Percentiles rank a stretch among this genome's conserved stretches.
Evolutionary conservation across 2,797 vertebrate species (phyloP).

Genomic region (Lacerta viridis): DNA sequence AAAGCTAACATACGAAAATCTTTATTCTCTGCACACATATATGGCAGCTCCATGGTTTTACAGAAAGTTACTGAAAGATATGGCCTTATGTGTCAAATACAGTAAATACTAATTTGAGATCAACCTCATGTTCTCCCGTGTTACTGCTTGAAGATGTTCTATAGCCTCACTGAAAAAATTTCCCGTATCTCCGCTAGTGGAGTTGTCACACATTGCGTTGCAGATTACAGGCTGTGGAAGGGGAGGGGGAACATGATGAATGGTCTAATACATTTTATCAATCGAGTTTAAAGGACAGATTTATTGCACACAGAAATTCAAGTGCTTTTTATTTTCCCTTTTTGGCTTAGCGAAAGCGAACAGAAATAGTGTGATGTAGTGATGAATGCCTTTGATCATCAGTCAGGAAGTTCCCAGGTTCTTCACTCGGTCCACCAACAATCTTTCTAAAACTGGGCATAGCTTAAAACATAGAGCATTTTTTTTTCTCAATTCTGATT

Average conservation of each 20-base stretch:
- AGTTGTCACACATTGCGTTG: neutral
- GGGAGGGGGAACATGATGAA: neutral
- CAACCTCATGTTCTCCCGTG: fast-evolving
- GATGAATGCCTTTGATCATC: neutral
- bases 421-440: too few species aligned
- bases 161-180: constrained; percentile 61
- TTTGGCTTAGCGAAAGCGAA: too few species aligned
- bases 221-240: constrained; percentile 20
- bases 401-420: neutral
- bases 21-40: constrained; percentile 36
- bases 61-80: neutral
- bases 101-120: constrained; percentile 50
- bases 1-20: neutral
- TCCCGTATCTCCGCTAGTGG: constrained; percentile 53
- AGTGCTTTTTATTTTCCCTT: neutral
- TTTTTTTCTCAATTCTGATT: too few species aligned
- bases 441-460: too few species aligned
- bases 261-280: constrained; percentile 21
- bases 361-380: too few species aligned
- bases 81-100: constrained; percentile 65
- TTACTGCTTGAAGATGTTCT: constrained; percentile 47
- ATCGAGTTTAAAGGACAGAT: neutral
- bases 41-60: constrained; percentile 55
- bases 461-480: too few species aligned
- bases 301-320: neutral